A percentile compares a stretch with the other conserved stretches of the same genome.
Evolutionary conservation across 2,888 invertebrate genomes (phyloP).

Genomic region (Brachynemurus nebulosus): DNA sequence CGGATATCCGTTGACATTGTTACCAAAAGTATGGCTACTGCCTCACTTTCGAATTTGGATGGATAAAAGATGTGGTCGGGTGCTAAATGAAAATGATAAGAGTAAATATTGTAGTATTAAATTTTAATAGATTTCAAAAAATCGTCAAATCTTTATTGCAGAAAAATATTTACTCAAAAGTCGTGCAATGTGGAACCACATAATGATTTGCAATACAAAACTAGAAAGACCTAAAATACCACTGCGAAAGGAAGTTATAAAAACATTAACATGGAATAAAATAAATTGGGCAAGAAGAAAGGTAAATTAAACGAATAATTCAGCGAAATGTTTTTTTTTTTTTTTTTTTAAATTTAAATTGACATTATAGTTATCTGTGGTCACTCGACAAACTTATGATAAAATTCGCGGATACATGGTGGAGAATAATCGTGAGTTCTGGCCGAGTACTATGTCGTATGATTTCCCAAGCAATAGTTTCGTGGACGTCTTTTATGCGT

Average conservation of each 20-base stretch:
- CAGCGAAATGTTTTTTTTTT: no score
- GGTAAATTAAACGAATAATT: background rate
- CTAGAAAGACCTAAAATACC: conserved; percentile 15
- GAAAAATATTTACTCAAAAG: conserved; percentile 9
- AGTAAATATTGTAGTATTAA: conserved; percentile 13
- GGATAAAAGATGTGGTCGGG: conserved; percentile 24
- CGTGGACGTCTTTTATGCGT: conserved; percentile 27
- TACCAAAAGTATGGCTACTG: conserved; percentile 27
- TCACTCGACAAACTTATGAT: no score
- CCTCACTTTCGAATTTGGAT: conserved; percentile 30
- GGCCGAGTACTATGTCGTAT: conserved; percentile 25
- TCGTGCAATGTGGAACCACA: conserved; percentile 21
- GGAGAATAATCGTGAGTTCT: conserved; percentile 26
- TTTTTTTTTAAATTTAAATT: no score
- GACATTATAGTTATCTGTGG: no score
- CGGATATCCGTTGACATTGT: conserved; percentile 28
- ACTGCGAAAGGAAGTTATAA: conserved; percentile 15
- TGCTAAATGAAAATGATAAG: conserved; percentile 23
- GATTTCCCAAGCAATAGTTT: conserved; percentile 25
- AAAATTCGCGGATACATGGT: no score
- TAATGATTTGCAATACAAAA: conserved; percentile 17
- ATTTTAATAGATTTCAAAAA: background rate
- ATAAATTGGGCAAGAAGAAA: conserved; percentile 21
- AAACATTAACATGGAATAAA: conserved; percentile 23
- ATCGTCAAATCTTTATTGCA: background rate